These are phyloP conservation scores for Pseudochirops corinnae DNA, from an alignment of 2,797 vertebrate genomes.

Conservation along the genomic window DNA sequence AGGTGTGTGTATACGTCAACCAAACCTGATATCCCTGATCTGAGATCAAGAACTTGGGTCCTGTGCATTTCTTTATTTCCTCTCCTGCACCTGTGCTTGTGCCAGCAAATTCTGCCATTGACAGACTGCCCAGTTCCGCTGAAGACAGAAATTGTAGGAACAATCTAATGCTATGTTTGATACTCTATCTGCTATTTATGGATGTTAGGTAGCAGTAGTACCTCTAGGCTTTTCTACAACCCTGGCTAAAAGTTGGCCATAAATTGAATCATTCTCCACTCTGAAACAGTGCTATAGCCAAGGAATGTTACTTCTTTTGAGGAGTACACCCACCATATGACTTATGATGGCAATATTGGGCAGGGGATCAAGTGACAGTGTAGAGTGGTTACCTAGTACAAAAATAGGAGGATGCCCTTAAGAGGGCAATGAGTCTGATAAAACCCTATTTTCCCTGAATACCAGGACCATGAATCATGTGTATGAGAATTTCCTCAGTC, in stretches of 20 bases:
- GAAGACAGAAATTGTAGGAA: neutral
- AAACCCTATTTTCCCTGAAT: no score
- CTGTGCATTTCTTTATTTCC: neutral
- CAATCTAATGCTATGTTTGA: neutral
- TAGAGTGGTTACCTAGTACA: neutral
- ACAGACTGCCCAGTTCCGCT: neutral
- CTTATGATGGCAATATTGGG: neutral
- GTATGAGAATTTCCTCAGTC: neutral
- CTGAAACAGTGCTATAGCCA: neutral
- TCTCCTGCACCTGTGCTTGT: neutral
- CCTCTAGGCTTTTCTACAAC: neutral
- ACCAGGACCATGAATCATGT: neutral
- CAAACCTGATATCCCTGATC: neutral
- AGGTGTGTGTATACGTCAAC: neutral
- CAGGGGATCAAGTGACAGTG: no score
- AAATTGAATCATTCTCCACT: neutral
- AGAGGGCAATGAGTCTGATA: neutral
- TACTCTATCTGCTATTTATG: neutral
- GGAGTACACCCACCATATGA: neutral
- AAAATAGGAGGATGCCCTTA: neutral
- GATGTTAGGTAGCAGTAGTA: neutral
- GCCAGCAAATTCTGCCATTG: neutral
- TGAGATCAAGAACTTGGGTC: neutral
- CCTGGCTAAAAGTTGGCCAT: neutral
- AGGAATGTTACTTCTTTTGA: neutral